Evolutionary conservation across 2,888 invertebrate species (phyloP), one percentile per base, ranked within the genome.

Genomic region (Drosophila subsilvestris): DNA sequence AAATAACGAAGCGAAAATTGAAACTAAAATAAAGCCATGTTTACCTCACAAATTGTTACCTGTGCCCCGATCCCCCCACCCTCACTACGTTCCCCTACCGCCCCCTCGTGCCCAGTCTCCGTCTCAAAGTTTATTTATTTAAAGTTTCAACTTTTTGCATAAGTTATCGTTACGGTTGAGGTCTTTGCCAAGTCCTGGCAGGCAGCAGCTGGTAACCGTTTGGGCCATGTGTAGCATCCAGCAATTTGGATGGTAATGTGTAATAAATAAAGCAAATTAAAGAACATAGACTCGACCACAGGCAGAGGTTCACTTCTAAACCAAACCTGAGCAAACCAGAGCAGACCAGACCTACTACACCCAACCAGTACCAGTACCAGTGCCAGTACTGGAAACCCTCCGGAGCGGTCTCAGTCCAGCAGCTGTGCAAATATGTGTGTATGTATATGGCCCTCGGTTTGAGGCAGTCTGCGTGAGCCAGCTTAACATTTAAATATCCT

Each of bases 21-120:
- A 88, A 86, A 86, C 89, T 88, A 86, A 86, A 86, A 85, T 81
- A 87, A 88, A 87, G 87, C 87, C 82, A 88, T 86, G 85, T 87
- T 88, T 86, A 80, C 86, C 70, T 74, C 76, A 69, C 85, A 89
- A 88, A 86, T 88, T 85, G 85, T 84, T 84, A 79, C 79, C 79
- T 74, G 82, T 72, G 63, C 56, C 37, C 53, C 53, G 29, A 51
- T 25, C 22, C 22, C 54, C 42, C 2, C n/a, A 37, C n/a, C 14
- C 37, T 6, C 2, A 2, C 6, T 1, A 10, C 29, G 10, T 10
- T 10, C 3, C 29, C 10, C 29, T 10, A 10, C 29, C 29, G 3
- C 29, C 29, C 1, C 6, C 27, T 27, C 7, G 27, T 14, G 44
- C 48, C 53, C 67, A 48, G 75, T 29, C 57, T 53, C 42, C 57